These are phyloP conservation scores for Gopherus evgoodei DNA, from an alignment of 2,113 vertebrate genomes.

Conservation along the genomic window DNA sequence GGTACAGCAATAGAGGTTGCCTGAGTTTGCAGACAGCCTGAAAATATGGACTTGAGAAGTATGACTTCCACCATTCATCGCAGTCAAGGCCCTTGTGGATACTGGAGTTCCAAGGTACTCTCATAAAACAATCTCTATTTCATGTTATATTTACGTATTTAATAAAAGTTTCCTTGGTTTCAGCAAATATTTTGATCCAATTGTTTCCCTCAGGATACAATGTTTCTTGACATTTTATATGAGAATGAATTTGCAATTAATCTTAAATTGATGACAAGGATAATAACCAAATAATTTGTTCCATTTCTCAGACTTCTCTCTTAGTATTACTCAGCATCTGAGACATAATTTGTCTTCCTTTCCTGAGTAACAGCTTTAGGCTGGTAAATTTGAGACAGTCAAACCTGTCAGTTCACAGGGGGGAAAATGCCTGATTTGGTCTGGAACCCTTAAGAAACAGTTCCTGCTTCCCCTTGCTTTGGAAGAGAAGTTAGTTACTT, in stretches of 20 bases:
- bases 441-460: neutral
- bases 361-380: neutral
- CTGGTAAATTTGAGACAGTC: conserved; percentile 29
- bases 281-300: neutral
- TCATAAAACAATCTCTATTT: neutral
- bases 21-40: neutral
- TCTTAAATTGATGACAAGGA: neutral
- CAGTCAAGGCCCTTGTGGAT: neutral
- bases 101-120: neutral
- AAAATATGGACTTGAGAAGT: neutral
- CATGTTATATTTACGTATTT: neutral
- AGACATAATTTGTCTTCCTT: conserved; percentile 19
- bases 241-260: neutral
- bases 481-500: neutral
- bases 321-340: conserved; percentile 16
- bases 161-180: neutral
- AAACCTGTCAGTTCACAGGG: conserved; percentile 14
- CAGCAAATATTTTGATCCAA: neutral
- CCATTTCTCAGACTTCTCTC: conserved; percentile 5
- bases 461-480: neutral
- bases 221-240: neutral
- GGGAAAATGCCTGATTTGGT: neutral
- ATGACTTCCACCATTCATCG: neutral
- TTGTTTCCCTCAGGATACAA: neutral
- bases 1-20: too few relatives aligned